Evolutionary conservation across 1,140 invertebrate species (phyloP), one percentile per base, ranked within the genome.

Genomic region (Tetraneura akinire): DNA sequence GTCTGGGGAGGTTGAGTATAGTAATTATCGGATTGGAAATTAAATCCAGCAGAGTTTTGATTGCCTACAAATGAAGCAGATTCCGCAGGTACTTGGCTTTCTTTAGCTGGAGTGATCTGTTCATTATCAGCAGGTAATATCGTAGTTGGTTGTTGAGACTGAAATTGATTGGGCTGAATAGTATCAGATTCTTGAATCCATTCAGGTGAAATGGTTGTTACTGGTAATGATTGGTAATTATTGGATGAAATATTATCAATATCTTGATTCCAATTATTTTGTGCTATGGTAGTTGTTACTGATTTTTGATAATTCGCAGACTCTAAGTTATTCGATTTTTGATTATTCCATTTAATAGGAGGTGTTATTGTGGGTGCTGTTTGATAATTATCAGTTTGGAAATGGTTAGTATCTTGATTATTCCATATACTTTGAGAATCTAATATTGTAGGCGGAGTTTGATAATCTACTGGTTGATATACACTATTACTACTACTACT

Each of bases 1-100:
- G 74, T 60, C 9, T 49, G 42, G 26, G 66, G 6, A 21, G 64
- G 1, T 60, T 76, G 74, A 1, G 53, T 47, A 14, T 45, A 45
- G 8, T 78, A 60, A 62, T 62, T 78, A 13, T 78, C 32, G 11
- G 55, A 37, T 60, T 23, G 32, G 9, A 47, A 62, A 60, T 45
- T 45, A 47, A 45, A 60, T 26, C 10, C 3, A 13, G 21, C 5
- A 0, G 60, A 55, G n/a, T 81, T 81, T 62, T 62, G 70, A 13
- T 42, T 49, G 16, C 47, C 47, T 0, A 90, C 89, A 83, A 92
- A 92, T 0, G 91, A 91, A 0, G 91, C 91, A 3, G 90, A 91
- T 85, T 94, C 93, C 3, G 92, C 91, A 0, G 90, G 88, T 3
- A 91, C 88, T 85, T 94, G 92, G 74, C 89, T 89, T 84, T 94